Evolutionary conservation across 2,888 invertebrate species (phyloP).

Genomic region (Oxycera nigricornis): DNA sequence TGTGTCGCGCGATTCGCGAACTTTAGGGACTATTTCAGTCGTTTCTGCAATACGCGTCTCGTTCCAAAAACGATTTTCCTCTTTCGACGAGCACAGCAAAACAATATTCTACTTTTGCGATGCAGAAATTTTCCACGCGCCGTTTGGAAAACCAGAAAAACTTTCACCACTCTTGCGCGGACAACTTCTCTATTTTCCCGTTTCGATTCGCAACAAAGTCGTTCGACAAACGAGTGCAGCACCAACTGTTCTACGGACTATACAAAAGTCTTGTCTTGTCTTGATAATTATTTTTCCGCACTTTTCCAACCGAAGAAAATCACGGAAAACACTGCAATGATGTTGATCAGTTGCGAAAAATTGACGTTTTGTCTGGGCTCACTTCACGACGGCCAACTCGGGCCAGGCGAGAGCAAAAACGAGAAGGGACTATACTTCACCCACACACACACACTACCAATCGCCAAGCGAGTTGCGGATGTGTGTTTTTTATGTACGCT

Average conservation of each 20-base stretch:
- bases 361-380: conserved; percentile 19
- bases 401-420: not conserved
- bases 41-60: too few species aligned
- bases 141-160: conserved; percentile 3
- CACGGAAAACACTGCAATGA: conserved; percentile 1
- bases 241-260: conserved; percentile 7
- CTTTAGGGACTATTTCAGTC: not conserved
- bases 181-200: not conserved
- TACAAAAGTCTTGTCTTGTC: too few species aligned
- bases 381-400: not conserved
- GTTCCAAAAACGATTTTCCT: not conserved
- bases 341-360: conserved; percentile 22
- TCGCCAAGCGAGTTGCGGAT: not conserved
- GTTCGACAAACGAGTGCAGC: not conserved
- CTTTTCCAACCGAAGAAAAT: not conserved
- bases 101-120: conserved; percentile 5
- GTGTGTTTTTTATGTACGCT: not conserved
- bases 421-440: not conserved
- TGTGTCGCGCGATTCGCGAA: too few species aligned
- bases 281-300: not conserved
- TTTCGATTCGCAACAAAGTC: not conserved
- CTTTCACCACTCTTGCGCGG: conserved; percentile 18
- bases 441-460: not conserved
- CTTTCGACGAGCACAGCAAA: not conserved
- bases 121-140: conserved; percentile 16